Evolutionary conservation across 2,113 vertebrate genomes (phyloP), one percentile per base, ranked within the genome.

Genomic region (Xiphorhynchus elegans): DNA sequence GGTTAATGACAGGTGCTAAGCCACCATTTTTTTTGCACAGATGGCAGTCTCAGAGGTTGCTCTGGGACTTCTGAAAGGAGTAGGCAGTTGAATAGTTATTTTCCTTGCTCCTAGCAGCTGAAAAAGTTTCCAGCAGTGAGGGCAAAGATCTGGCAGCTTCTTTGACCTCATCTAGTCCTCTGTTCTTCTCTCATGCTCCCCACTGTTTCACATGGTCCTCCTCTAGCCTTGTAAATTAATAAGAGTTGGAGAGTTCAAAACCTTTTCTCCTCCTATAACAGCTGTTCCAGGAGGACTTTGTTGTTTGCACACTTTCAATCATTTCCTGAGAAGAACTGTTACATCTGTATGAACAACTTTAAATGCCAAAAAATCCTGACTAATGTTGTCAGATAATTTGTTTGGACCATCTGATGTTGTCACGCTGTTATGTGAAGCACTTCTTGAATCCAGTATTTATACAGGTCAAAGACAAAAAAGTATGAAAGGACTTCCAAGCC

Each of bases 221-320:
- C 68, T 88, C 84, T 89, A 90, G 77, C 69, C 52, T 89, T 84
- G 52, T 50, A 89, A 84, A 78, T 64, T 92, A 93, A 64, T 44
- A 49, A 92, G 44, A 24, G 39, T 59, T 70, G 11, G 10, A 70
- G 52, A 84, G 64, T 46, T 84, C 53, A 94, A 58, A 75, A 70
- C 58, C 26, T 90, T 75, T 89, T 78, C 24, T 82, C 8, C 16
- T 66, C 9, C 18, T 68, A 19, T 46, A 91, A 87, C 76, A 93
- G 64, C 39, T 89, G 24, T 92, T 97, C 18, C 42, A 84, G 70
- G 55, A 84, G 11, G 35, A 6, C 40, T 70, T 49, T 40, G 10
- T 11, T 56, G 13, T 49, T 26, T 77, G 16, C 58, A 16, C 16
- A 77, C 13, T 25, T 35, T 91, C 56, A 94, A 13, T 80, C 42